Evolutionary conservation across 2,113 vertebrate genomes (phyloP).

Genomic region (Sylvicapra grimmia): DNA sequence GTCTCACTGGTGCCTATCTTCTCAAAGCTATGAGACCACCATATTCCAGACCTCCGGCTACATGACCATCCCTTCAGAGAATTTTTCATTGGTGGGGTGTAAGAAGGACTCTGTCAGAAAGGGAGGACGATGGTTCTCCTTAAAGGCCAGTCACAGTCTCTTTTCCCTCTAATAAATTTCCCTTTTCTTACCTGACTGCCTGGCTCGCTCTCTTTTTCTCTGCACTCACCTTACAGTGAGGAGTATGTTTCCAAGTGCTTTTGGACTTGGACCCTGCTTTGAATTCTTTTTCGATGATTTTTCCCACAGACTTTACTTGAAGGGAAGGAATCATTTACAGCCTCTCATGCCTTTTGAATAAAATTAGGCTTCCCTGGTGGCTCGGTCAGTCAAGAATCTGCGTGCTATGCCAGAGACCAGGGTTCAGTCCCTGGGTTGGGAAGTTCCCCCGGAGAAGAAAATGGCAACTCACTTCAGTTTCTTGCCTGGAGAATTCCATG

Average conservation of each 20-base stretch:
- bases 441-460: not conserved
- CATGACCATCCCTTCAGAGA: not conserved
- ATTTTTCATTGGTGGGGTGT: not conserved
- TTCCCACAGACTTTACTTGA: not conserved
- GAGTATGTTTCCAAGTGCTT: not conserved
- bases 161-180: not conserved
- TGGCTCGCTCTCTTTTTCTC: not conserved
- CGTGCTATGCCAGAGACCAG: not conserved
- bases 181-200: not conserved
- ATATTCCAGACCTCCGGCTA: not conserved
- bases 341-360: not conserved
- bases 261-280: not conserved
- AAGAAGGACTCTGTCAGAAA: not conserved
- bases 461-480: not conserved
- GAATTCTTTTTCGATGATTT: not conserved
- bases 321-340: not conserved
- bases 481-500: not conserved
- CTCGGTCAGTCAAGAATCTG: not conserved
- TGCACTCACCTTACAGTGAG: not conserved
- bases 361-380: not conserved
- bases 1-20: not conserved
- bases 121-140: not conserved
- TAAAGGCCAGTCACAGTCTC: not conserved
- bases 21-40: not conserved
- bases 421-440: not conserved